phyloP scores from a whole-genome alignment of 2,113 vertebrate species.

The Sebastes schlegelii region DNA sequence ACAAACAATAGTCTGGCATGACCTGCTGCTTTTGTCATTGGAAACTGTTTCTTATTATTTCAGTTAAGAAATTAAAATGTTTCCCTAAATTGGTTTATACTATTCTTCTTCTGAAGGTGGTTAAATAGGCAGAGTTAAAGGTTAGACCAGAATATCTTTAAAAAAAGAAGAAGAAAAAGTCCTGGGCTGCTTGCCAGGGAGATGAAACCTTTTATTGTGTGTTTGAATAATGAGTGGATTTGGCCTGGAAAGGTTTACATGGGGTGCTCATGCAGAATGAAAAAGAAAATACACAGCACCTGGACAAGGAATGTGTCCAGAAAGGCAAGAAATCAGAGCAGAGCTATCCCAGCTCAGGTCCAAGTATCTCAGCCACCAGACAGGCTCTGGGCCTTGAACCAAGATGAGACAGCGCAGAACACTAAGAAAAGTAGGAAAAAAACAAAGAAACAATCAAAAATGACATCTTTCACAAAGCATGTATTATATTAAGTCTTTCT shows the following conservation, averaged over 20 bases:
- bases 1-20: slow-evolving; percentile 15
- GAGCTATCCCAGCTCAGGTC: slow-evolving; percentile 15
- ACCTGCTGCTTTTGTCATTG: neutral
- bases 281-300: slow-evolving; percentile 86
- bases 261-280: slow-evolving; percentile 66
- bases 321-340: slow-evolving; percentile 15
- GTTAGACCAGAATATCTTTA: slow-evolving; percentile 9
- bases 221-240: slow-evolving; percentile 68
- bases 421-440: neutral
- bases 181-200: slow-evolving; percentile 46
- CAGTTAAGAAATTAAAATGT: neutral
- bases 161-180: neutral
- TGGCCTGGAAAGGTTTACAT: slow-evolving; percentile 66
- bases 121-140: slow-evolving; percentile 4
- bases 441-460: neutral
- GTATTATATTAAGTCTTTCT: neutral
- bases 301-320: slow-evolving; percentile 71
- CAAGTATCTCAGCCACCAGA: slow-evolving; percentile 34
- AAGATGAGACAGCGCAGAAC: slow-evolving; percentile 17
- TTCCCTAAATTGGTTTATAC: neutral
- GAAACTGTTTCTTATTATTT: slow-evolving; percentile 2
- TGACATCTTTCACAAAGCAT: neutral
- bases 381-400: slow-evolving; percentile 31
- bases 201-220: slow-evolving; percentile 71
- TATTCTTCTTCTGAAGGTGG: neutral